Percentiles rank a stretch among this genome's conserved stretches.
These are phyloP conservation scores for Eurytoma californica DNA, from an alignment of 2,888 invertebrate species.

Conservation along the genomic window DNA sequence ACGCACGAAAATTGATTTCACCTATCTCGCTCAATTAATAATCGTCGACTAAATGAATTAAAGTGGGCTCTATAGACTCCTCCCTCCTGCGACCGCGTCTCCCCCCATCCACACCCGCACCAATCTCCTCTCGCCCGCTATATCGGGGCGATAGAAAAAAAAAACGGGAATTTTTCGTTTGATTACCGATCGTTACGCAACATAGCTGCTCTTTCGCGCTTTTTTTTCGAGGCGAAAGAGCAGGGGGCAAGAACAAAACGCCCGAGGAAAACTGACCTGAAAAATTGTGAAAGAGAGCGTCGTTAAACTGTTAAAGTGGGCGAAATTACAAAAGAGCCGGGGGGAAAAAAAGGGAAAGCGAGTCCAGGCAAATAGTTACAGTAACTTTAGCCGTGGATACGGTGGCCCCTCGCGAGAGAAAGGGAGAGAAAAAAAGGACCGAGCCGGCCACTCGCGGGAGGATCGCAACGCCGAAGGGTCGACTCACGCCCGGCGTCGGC, in stretches of 20 bases:
- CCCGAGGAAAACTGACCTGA: too few species aligned
- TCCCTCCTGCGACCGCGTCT: neutral
- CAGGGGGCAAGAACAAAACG: too few species aligned
- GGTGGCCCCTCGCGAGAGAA: neutral
- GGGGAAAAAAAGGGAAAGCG: slow-evolving; percentile 8
- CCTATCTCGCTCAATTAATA: slow-evolving; percentile 18
- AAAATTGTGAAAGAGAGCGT: too few species aligned
- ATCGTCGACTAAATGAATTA: slow-evolving; percentile 12
- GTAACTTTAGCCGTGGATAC: slow-evolving; percentile 8
- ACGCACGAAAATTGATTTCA: slow-evolving; percentile 26
- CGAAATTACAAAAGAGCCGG: neutral
- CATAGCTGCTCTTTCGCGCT: too few species aligned
- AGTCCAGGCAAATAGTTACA: slow-evolving; percentile 23
- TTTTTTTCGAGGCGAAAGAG: neutral
- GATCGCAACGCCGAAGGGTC: neutral
- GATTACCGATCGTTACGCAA: too few species aligned
- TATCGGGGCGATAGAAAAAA: neutral
- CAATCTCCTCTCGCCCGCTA: neutral
- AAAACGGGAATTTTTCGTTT: too few species aligned
- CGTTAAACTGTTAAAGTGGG: neutral
- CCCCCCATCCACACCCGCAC: neutral
- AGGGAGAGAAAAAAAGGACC: too few species aligned
- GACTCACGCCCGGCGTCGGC: neutral
- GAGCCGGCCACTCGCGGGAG: neutral
- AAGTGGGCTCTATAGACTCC: neutral